Percentiles rank a stretch among this genome's conserved stretches.
Conservation (phyloP, 2,888 invertebrate species). For the Chaetoderma sp. region DNA sequence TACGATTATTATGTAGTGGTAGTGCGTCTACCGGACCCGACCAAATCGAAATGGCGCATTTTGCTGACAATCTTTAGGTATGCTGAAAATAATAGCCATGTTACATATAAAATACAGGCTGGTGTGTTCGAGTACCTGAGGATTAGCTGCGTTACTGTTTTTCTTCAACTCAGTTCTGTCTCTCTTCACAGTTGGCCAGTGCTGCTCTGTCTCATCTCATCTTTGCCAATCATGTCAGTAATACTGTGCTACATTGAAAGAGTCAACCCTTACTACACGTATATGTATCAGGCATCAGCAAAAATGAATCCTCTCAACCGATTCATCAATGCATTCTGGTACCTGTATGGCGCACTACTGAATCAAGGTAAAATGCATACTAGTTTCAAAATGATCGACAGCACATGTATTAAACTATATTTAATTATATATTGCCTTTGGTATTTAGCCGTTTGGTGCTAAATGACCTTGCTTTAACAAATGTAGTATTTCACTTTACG, state of each 20-base stretch:
- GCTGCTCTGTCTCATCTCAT: no score
- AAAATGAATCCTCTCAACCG: conserved; percentile 3
- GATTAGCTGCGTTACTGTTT: no score
- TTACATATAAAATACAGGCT: no score
- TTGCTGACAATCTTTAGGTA: neutral
- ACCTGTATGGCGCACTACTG: conserved; percentile 88
- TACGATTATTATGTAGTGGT: conserved; percentile 4
- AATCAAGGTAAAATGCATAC: conserved; percentile 91
- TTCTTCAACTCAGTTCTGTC: no score
- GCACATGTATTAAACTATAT: no score
- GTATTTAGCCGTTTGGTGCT: no score
- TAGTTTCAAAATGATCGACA: no score
- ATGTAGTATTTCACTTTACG: no score
- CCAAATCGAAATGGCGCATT: conserved; percentile 1
- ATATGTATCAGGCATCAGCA: conserved; percentile 14
- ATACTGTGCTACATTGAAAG: conserved; percentile 45
- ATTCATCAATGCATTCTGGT: conserved; percentile 75
- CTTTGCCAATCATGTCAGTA: conserved; percentile 37
- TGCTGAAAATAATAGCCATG: conserved; percentile 44
- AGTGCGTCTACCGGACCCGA: neutral
- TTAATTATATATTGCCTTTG: no score
- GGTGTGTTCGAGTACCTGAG: no score
- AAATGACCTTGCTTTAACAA: no score
- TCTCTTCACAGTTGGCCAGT: no score
- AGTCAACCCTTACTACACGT: conserved; percentile 43